These are phyloP conservation scores for Myotis findleyi DNA, from an alignment of 2,797 vertebrate species.

Conservation along the genomic window DNA sequence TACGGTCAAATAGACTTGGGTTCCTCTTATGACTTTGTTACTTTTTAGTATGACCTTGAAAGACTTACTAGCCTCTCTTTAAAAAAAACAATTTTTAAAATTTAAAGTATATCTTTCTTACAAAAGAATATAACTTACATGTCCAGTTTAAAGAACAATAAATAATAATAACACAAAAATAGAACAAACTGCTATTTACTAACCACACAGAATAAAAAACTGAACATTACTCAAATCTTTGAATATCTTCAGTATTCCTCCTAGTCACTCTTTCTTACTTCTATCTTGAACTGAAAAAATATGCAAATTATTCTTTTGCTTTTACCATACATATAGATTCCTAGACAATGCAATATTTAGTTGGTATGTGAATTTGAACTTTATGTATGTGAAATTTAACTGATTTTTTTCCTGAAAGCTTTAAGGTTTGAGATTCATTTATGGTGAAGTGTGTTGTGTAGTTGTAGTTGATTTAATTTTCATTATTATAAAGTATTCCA, in stretches of 20 bases:
- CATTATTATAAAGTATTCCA: not conserved
- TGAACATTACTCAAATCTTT: not conserved
- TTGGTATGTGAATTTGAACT: not conserved
- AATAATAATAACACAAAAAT: not conserved
- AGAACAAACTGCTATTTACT: not conserved
- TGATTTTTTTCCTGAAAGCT: not conserved
- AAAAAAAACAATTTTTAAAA: not conserved
- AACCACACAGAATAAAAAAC: not conserved
- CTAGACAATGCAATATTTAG: not conserved
- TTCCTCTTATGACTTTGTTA: not conserved
- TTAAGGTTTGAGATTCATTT: not conserved
- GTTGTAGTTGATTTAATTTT: not conserved
- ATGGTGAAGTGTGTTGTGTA: not conserved
- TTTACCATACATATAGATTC: not conserved
- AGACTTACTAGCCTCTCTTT: not conserved
- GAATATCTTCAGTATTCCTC: not conserved
- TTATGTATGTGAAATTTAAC: conserved; percentile 6
- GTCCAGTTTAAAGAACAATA: not conserved
- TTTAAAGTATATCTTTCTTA: not conserved
- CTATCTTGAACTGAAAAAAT: not conserved
- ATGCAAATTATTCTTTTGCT: conserved; percentile 6
- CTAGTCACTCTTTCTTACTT: not conserved
- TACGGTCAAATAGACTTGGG: not conserved
- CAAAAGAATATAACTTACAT: not conserved
- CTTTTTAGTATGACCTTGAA: conserved; percentile 34